Evolutionary conservation across 2,797 vertebrate genomes (phyloP), one percentile per base, ranked within the genome.

Genomic region (Phrynocephalus vlangalii): DNA sequence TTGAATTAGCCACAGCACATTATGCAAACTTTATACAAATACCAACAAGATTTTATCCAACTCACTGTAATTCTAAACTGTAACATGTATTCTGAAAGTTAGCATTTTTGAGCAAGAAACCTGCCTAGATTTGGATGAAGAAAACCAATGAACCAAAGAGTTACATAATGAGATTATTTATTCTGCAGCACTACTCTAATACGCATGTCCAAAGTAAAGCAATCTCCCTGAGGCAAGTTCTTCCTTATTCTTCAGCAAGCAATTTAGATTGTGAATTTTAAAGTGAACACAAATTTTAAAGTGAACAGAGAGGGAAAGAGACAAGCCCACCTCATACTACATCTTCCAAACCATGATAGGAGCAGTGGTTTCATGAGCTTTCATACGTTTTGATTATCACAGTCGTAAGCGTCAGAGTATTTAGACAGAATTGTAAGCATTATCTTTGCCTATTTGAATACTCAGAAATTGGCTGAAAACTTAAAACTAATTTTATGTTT

Each of bases 141-240:
- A 75, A 8, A 52, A 66, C 44, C 72, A 63, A 84, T 66, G 48
- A 63, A 76, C 3, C 71, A 76, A 44, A 63, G 18, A 84, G 63
- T 56, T 84, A 7, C 26, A 66, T 84, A 38, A 38, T 56, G 52
- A 52, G 56, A 84, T 84, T 63, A 66, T 75, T 84, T 75, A 75
- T 76, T 76, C 52, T 48, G 22, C 52, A 63, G 30, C 72, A 66
- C 44, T 33, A 56, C 48, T 60, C 2, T 24, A 33, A 73, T 50
- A 2, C 56, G 70, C n/a, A 33, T 1, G 38, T 44, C 38, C 38
- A 33, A 72, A 22, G 3, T 11, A 72, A 83, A 60, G 26, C 8
- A 72, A n/a, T 48, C 52, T 72, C 48, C 5, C 28, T 26, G 13
- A 18, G 6, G 71, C 30, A 63, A 18, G 24, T 60, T 75, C 33